Conservation (phyloP, 2,113 vertebrate genomes). For the Terrapene triunguis region DNA sequence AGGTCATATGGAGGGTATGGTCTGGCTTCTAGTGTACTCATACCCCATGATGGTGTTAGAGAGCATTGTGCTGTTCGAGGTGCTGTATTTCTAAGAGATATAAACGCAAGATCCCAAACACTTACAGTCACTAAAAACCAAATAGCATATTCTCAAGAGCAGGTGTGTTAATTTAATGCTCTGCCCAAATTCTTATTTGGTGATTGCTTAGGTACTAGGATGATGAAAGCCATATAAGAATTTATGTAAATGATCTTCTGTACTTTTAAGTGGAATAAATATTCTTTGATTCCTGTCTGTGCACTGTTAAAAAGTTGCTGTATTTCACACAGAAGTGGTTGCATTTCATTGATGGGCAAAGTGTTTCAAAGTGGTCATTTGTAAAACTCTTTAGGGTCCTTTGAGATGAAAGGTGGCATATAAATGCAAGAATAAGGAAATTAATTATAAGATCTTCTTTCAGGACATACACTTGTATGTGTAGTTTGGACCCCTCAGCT, state of each 20-base stretch:
- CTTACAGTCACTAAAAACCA: neutral
- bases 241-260: neutral
- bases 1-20: neutral
- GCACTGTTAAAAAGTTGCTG: neutral
- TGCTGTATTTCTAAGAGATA: conserved; percentile 11
- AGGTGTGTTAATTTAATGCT: neutral
- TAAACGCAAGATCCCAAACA: neutral
- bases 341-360: neutral
- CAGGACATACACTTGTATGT: neutral
- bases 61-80: neutral
- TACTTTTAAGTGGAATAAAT: neutral
- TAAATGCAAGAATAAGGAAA: neutral
- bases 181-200: neutral
- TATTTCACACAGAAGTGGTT: neutral
- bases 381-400: neutral
- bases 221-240: neutral
- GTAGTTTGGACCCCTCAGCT: neutral
- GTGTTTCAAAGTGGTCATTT: neutral
- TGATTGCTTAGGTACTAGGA: neutral
- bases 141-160: neutral
- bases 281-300: neutral
- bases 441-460: neutral
- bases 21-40: neutral
- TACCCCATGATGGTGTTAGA: neutral
- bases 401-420: neutral